Conservation (phyloP, 1,140 invertebrate genomes). For the Drosophila tropicalis region DNA sequence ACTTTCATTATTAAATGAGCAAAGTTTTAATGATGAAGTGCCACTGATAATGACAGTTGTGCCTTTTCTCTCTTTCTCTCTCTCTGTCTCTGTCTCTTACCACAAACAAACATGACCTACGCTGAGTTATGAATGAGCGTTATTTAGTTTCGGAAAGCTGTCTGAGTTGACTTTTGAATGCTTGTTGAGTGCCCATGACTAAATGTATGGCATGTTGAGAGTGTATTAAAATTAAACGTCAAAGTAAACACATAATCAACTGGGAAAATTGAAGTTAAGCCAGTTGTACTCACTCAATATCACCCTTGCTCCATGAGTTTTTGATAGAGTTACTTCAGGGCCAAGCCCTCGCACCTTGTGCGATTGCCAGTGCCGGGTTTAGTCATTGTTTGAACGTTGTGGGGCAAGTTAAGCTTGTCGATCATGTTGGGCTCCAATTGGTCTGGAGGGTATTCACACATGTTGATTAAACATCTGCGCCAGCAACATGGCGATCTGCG, state of each 20-base stretch:
- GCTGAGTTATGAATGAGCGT: slow-evolving; percentile 1
- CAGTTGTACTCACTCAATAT: background rate
- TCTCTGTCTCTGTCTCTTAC: background rate
- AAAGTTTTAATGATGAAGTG: background rate
- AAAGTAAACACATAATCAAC: slow-evolving; percentile 30
- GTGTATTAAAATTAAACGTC: slow-evolving; percentile 24
- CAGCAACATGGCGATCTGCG: slow-evolving; percentile 48
- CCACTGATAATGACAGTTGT: background rate
- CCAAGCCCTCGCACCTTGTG: slow-evolving; percentile 19
- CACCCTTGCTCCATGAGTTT: slow-evolving; percentile 18
- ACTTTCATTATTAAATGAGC: background rate
- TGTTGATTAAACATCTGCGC: slow-evolving; percentile 70
- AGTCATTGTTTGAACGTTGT: slow-evolving; percentile 36
- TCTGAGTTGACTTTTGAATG: slow-evolving; percentile 11
- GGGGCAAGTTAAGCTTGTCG: slow-evolving; percentile 22
- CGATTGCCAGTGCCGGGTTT: slow-evolving; percentile 26
- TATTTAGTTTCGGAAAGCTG: background rate
- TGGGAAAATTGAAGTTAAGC: background rate
- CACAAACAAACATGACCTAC: background rate
- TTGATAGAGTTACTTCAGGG: slow-evolving; percentile 12
- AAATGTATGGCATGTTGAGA: slow-evolving; percentile 38
- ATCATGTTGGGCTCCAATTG: slow-evolving; percentile 57
- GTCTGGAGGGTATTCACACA: slow-evolving; percentile 52
- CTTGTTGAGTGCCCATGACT: slow-evolving; percentile 21
- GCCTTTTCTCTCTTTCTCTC: background rate